Base-by-base conservation (phyloP, 2,113 vertebrate genomes). In the Chrysochloris asiatica region DNA sequence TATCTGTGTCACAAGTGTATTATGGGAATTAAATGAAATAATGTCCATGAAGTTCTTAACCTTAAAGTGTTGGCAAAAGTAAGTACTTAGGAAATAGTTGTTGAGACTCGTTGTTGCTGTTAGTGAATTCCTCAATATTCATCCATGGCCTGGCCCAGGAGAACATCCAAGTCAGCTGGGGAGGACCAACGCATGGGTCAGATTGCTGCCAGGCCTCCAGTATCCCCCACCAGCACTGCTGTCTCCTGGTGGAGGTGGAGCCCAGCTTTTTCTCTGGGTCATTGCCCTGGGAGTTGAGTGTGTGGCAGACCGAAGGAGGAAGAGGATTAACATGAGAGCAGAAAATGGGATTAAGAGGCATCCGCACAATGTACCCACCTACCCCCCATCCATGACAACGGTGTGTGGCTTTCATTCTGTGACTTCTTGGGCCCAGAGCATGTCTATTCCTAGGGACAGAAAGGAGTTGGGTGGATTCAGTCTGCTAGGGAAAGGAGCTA, bases 331-430 rank as follows among this genome's bases (percentile, higher is more conserved):
- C 89, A 84, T 41, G 87, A 95, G 93, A 96, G 91, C 93, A 93
- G 96, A 96, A 95, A 96, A 95, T 92, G 91, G 94, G 95, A 96
- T 96, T 96, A 96, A 69, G 84, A 91, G 84, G 81, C 86, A 88
- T 86, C 67, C 14, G 65, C 84, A 56, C 82, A 91, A 92, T 38
- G 84, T 89, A 69, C 87, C 91, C 91, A 86, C 54, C 80, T 69
- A 3, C 63, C 65, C 71, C 80, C 56, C 69, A 75, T 73, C 92
- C 93, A 82, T 71, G 93, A 94, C 95, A 93, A 91, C 17, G 0
- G 88, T 77, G 86, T 87, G 77, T 84, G 45, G 82, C 95, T 91
- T 89, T 92, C 72, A 71, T 75, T 83, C 82, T 24, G 11, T 54
- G 72, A 41, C 88, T 84, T 84, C 88, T 87, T 82, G 83, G 83